Evolutionary conservation across 1,140 invertebrate genomes (phyloP), one percentile per base, ranked within the genome.

Genomic region (Drosophila varians): DNA sequence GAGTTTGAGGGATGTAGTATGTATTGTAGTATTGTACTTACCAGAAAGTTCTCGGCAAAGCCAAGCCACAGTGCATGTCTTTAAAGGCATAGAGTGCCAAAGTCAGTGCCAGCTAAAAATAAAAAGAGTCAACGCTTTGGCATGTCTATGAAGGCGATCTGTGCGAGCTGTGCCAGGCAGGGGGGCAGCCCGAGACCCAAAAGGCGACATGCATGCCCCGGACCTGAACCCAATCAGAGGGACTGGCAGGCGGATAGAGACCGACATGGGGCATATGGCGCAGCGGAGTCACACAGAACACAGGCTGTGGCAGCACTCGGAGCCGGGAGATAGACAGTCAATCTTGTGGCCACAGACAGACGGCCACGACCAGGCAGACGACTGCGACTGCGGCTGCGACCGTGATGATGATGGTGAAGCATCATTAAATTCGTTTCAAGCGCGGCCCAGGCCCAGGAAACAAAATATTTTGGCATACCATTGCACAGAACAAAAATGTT

Each of bases 361-460:
- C 66, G 38, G 40, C 46, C 49, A 73, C 70, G 69, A 70, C 66
- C 66, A 14, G 46, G 66, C 26, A 62, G 75, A 73, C 54, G 60
- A 74, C 42, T 55, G 53, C 43, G 64, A 52, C 42, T 52, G 48
- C 54, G 60, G 71, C 42, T 55, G 53, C 43, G 64, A 52, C 42
- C 56, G 48, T 53, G 58, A 62, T 70, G 65, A 65, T 58, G 74
- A 54, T 73, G 71, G 61, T 75, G 71, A 31, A 65, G 82, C 72
- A 80, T 86, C 80, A 86, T 86, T 86, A 86, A 86, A 86, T 86
- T 86, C 76, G 82, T 80, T 87, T 80, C 75, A 80, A 70, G 71
- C 79, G 48, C 74, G 45, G 62, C 47, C 40, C 40, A 36, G 61
- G 45, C 66, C 16, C 38, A 70, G 45, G 48, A 36, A 49, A 34